Base-by-base conservation (phyloP, 2,113 vertebrate genomes). In the Hiodon alosoides region DNA sequence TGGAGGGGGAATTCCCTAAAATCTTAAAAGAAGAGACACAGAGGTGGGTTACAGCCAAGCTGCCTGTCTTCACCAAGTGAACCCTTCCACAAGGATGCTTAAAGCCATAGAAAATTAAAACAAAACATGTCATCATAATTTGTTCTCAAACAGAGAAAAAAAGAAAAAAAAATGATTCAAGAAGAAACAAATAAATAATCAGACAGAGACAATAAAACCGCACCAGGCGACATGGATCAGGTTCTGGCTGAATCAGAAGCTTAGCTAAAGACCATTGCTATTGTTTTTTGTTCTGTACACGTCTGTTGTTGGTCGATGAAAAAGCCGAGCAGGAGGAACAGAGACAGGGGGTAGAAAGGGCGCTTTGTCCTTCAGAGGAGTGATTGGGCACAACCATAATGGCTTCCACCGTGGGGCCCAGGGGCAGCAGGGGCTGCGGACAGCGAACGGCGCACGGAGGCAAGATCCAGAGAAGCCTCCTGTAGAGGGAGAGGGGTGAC, bases 1-100 rank as follows among this genome's bases (percentile, higher is more conserved):
- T 87, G 1, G 93, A 87, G 0, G 88, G 81, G 0, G 94, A 92
- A 85, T 94, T 97, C 74, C 96, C 95, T 91, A 98, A 89, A 88
- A 98, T 94, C 97, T 98, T 87, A 84, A 86, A 84, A 81, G 86
- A 80, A 88, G 88, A 91, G 77, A 91, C 69, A 74, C 81, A 88
- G 76, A 90, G 71, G 69, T 66, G 10, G 55, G 77, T 88, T 46
- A 86, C 81, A 74, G 85, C 82, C 76, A 11, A 31, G 81, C 76
- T 69, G 61, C 14, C 65, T 75, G n/a, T n/a, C 31, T 11, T 2
- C 13, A 58, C 4, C 47, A 52, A 59, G 66, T 51, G 51, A 69
- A 61, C 31, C 62, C 67, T 67, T 48, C 61, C 69, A 75, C 55
- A 53, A 67, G 68, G 7, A 71, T 9, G 62, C 67, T n/a, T 65